phyloP scores from a whole-genome alignment of 2,797 vertebrate species.

The Bradypodion ventrale region DNA sequence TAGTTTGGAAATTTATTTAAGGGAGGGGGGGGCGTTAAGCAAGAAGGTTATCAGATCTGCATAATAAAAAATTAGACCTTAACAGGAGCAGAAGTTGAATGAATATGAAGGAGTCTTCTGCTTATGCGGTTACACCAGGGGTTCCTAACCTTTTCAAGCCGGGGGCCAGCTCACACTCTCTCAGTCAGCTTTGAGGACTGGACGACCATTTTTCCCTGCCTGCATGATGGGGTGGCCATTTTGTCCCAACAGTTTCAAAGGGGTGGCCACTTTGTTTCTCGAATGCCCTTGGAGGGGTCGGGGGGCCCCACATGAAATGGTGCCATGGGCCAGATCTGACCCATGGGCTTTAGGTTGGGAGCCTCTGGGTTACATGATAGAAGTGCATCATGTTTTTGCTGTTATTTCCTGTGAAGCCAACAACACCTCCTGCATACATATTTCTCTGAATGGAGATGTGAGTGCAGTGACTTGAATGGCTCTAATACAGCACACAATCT shows the following conservation, averaged over 20 bases:
- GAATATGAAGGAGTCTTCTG: not conserved
- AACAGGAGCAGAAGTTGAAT: rapidly evolving
- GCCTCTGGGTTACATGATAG: no score
- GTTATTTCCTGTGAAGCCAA: rapidly evolving
- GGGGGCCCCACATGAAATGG: no score
- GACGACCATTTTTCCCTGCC: no score
- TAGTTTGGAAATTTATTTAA: not conserved
- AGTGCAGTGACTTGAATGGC: not conserved
- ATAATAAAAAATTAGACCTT: not conserved
- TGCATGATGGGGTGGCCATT: no score
- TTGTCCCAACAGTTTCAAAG: no score
- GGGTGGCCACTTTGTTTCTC: no score
- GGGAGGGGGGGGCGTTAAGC: not conserved
- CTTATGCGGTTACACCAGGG: rapidly evolving
- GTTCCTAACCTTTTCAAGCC: no score
- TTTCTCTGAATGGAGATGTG: not conserved
- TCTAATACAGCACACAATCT: constrained; percentile 23
- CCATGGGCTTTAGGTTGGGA: no score
- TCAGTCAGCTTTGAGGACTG: no score
- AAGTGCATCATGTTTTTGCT: not conserved
- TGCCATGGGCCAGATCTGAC: no score
- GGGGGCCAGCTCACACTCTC: no score
- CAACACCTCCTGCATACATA: rapidly evolving
- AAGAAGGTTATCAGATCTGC: not conserved
- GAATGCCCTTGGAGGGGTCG: no score